phyloP scores from a whole-genome alignment of 2,113 vertebrate species.

The Lichenostomus cassidix region DNA sequence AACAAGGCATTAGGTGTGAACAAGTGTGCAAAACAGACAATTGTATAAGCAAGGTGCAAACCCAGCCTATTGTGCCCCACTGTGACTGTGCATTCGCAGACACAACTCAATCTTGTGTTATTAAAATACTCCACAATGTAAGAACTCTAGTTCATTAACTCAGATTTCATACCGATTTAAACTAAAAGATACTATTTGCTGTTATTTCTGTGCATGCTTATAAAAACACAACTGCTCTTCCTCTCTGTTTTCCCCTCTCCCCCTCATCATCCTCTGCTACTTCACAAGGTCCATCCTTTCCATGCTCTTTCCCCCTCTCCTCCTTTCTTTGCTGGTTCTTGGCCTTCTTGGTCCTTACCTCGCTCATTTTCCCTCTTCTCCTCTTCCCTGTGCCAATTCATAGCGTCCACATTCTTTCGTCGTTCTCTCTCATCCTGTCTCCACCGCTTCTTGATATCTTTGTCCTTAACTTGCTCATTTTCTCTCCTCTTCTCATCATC shows the following conservation, averaged over 20 bases:
- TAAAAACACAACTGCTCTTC: neutral
- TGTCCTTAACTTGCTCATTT: constrained; percentile 72
- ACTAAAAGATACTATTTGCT: neutral
- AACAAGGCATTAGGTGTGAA: neutral
- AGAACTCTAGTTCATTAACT: neutral
- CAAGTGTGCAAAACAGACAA: neutral
- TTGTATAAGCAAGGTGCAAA: neutral
- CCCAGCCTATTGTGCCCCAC: neutral
- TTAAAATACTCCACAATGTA: neutral
- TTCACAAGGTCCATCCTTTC: neutral
- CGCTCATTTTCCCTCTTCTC: constrained; percentile 70
- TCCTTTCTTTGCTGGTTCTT: constrained; percentile 41
- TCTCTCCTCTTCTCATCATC: constrained; percentile 71
- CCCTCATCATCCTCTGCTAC: constrained; percentile 1
- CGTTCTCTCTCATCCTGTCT: constrained; percentile 71
- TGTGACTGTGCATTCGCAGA: neutral
- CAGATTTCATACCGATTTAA: neutral
- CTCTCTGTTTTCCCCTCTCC: neutral
- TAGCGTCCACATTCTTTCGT: constrained; percentile 66
- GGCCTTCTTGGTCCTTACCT: constrained; percentile 59
- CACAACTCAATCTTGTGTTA: neutral
- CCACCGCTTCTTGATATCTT: constrained; percentile 69
- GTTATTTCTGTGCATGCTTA: neutral
- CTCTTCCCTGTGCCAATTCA: constrained; percentile 68
- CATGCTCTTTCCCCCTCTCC: constrained; percentile 12